phyloP scores from a whole-genome alignment of 2,888 invertebrate species.

The Druceiella hillmani region DNA sequence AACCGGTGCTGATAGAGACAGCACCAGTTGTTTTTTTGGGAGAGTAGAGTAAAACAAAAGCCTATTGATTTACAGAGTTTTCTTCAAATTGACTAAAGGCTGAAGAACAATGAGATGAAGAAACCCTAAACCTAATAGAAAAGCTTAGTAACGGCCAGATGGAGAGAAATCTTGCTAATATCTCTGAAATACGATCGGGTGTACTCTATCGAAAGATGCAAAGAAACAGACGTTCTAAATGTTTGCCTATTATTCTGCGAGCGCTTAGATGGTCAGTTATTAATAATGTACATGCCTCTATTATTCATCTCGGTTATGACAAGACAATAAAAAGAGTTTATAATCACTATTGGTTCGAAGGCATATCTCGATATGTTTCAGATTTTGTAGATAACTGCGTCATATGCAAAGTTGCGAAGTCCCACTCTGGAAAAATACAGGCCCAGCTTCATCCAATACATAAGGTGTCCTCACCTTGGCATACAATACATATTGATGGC shows the following conservation, averaged over 20 bases:
- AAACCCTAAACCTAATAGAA: constrained; percentile 1
- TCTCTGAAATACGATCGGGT: no score
- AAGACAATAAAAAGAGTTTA: constrained; percentile 26
- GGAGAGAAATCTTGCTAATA: background rate
- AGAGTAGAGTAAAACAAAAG: constrained; percentile 12
- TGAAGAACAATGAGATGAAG: constrained; percentile 12
- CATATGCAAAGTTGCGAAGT: constrained; percentile 28
- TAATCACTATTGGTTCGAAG: constrained; percentile 28
- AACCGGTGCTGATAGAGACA: no score
- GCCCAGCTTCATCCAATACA: constrained; percentile 29
- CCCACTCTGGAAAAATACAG: constrained; percentile 25
- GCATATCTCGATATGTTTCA: constrained; percentile 26
- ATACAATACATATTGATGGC: constrained; percentile 28
- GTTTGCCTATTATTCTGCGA: constrained; percentile 23
- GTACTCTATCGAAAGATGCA: constrained; percentile 22
- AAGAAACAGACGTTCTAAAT: constrained; percentile 17
- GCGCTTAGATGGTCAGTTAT: constrained; percentile 26
- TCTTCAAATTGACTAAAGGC: constrained; percentile 9
- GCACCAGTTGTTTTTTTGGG: no score
- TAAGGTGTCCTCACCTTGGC: constrained; percentile 26
- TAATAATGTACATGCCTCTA: constrained; percentile 24
- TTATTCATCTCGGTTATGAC: constrained; percentile 25
- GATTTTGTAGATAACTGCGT: constrained; percentile 29
- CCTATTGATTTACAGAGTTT: constrained; percentile 8
- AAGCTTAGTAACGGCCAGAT: background rate